Base-by-base conservation (phyloP, 2,888 invertebrate species). In the Drosophila buzzatii region DNA sequence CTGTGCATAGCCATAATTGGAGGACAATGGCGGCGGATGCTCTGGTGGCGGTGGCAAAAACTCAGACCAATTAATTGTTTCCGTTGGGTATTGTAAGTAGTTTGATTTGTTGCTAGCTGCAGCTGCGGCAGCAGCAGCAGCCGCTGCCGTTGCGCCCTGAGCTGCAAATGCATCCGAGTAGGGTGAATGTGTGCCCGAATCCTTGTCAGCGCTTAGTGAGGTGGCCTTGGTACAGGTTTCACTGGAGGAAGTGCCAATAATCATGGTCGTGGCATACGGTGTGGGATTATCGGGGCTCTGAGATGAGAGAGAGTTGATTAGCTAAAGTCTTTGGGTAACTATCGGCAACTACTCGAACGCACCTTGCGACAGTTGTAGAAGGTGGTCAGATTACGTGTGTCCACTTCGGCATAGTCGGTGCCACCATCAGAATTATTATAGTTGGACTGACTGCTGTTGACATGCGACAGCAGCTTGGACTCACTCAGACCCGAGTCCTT, bases 211-310 rank as follows among this genome's bases (percentile, higher is more conserved):
- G 63, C 92, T 92, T 7, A 92, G 83, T 4, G 92, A 92, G 10
- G 93, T 92, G 51, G 92, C 91, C 74, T 93, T 93, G 73, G 92
- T 91, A 85, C 93, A 92, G 31, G 92, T 93, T 59, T 93, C 93
- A 16, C 91, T 92, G 7, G 90, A 87, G 7, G 93, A 92, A 51
- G 92, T 91, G 42, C 93, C 93, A 75, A 96, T 94, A 44, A 96
- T 93, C 93, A 96, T 96, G 14, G 96, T 96, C 0, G 96, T 96
- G 18, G 96, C 96, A 92, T 96, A 96, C 0, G 96, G 96, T 3
- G 95, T 95, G 0, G 96, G 95, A 91, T 95, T 95, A 79, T 95
- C 95, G 12, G 95, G 94, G 64, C 95, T 95, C 93, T 93, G 14
- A 39, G 9, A n/a, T n/a, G 27, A 3, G n/a, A 9, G 27, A 27